phyloP scores from a whole-genome alignment of 1,140 invertebrate genomes.

The Battus philenor region DNA sequence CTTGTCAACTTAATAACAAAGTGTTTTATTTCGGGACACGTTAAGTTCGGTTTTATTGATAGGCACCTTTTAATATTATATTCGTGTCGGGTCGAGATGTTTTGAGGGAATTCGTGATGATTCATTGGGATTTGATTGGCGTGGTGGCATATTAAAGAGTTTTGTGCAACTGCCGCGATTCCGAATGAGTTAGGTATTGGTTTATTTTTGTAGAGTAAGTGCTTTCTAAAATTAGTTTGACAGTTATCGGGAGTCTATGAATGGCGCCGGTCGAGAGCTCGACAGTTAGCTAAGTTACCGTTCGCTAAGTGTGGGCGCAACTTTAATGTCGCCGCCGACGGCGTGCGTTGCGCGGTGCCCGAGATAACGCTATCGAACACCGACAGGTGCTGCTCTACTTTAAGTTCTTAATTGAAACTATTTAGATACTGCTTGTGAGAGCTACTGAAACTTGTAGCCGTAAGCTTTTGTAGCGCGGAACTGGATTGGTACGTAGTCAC shows the following conservation, averaged over 20 bases:
- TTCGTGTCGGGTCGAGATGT: slow-evolving; percentile 36
- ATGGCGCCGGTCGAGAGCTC: slow-evolving; percentile 21
- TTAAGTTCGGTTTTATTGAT: slow-evolving; percentile 75
- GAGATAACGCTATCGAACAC: slow-evolving; percentile 21
- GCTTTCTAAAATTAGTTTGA: slow-evolving; percentile 20
- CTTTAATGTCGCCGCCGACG: slow-evolving; percentile 13
- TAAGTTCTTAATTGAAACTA: slow-evolving; percentile 17
- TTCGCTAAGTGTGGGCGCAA: slow-evolving; percentile 6
- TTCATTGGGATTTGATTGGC: slow-evolving; percentile 30
- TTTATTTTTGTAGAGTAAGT: slow-evolving; percentile 4
- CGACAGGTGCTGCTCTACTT: slow-evolving; percentile 15
- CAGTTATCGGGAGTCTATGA: slow-evolving; percentile 14
- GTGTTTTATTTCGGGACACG: slow-evolving; percentile 72
- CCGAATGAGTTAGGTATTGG: not conserved
- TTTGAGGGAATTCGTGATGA: slow-evolving; percentile 40
- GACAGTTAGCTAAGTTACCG: slow-evolving; percentile 10
- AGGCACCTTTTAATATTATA: slow-evolving; percentile 67
- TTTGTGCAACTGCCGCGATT: slow-evolving; percentile 4
- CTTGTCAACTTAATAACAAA: slow-evolving; percentile 76
- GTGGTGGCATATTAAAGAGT: slow-evolving; percentile 21
- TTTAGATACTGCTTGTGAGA: slow-evolving; percentile 6
- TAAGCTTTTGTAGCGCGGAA: too few species aligned
- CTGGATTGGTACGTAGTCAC: too few species aligned
- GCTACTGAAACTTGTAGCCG: slow-evolving; percentile 4
- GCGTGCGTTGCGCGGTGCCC: not conserved